These are phyloP conservation scores for Cryptus viduatorius DNA, from an alignment of 2,888 invertebrate genomes.

Conservation along the genomic window DNA sequence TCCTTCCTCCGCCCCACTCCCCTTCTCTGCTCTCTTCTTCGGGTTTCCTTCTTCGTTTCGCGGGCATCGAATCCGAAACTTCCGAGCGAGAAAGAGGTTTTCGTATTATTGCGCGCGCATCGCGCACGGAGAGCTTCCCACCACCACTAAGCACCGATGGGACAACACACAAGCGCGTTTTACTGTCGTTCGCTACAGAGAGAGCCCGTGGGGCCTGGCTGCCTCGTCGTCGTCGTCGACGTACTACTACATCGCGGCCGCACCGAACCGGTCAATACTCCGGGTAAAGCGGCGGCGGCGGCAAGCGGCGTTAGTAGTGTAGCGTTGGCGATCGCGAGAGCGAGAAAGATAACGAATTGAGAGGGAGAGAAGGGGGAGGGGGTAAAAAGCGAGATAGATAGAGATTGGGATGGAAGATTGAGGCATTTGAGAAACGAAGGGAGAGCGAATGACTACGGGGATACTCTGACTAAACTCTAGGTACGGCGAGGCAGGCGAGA, in stretches of 20 bases:
- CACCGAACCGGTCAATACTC: conserved; percentile 84
- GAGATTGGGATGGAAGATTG: conserved; percentile 10
- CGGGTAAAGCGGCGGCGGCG: conserved; percentile 79
- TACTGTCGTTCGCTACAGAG: not conserved
- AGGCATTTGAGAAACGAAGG: conserved; percentile 16
- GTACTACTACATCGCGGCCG: conserved; percentile 66
- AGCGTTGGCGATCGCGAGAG: conserved; percentile 50
- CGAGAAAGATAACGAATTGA: conserved; percentile 47
- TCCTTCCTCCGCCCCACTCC: conserved; percentile 14
- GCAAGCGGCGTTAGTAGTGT: conserved; percentile 57
- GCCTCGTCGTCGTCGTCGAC: conserved; percentile 60
- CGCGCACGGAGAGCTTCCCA: not conserved
- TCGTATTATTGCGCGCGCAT: conserved; percentile 14
- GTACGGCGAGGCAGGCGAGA: conserved; percentile 23
- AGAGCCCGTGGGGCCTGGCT: conserved; percentile 20
- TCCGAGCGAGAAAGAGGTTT: conserved; percentile 10
- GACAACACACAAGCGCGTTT: not conserved
- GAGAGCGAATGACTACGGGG: conserved; percentile 9
- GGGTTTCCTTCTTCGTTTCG: conserved; percentile 37
- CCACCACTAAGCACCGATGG: not conserved
- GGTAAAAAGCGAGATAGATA: conserved; percentile 7
- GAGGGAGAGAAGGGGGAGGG: conserved; percentile 6
- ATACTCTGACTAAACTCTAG: conserved; percentile 37
- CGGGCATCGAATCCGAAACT: conserved; percentile 4
- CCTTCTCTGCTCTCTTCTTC: not conserved